Percentiles rank a stretch among this genome's conserved stretches.
Evolutionary conservation across 2,797 vertebrate species (phyloP).

Genomic region (Hemitrygon akajei): DNA sequence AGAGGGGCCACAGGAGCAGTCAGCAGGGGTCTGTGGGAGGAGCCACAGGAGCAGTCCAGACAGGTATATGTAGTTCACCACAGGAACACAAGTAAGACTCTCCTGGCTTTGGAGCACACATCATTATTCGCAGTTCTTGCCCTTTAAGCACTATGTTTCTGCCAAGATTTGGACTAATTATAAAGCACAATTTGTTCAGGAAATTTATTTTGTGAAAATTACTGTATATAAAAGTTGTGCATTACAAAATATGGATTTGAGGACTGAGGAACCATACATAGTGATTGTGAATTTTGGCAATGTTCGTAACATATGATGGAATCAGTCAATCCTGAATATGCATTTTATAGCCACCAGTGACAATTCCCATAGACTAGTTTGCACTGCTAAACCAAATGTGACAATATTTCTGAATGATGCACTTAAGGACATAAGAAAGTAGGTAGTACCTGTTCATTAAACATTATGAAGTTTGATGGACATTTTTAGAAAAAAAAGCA

Average conservation of each 20-base stretch:
- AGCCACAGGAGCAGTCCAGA: no score
- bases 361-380: background rate
- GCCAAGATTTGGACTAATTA: constrained; percentile 9
- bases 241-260: constrained; percentile 5
- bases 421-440: constrained; percentile 36
- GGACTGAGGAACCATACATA: background rate
- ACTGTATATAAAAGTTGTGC: background rate
- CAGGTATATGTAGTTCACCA: no score
- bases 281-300: background rate
- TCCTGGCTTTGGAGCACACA: background rate
- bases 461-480: constrained; percentile 28
- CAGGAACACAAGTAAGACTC: background rate
- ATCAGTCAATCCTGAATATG: background rate
- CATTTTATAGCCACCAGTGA: constrained; percentile 6
- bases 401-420: constrained; percentile 35
- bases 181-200: background rate
- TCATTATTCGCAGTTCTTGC: background rate
- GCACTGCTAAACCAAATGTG: constrained; percentile 36
- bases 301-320: constrained; percentile 1
- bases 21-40: no score
- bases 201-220: constrained; percentile 30
- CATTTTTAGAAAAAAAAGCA: background rate
- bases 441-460: constrained; percentile 12
- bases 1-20: no score
- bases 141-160: constrained; percentile 1